Evolutionary conservation across 2,113 vertebrate species (phyloP).

Genomic region (Heloderma charlesbogerti): DNA sequence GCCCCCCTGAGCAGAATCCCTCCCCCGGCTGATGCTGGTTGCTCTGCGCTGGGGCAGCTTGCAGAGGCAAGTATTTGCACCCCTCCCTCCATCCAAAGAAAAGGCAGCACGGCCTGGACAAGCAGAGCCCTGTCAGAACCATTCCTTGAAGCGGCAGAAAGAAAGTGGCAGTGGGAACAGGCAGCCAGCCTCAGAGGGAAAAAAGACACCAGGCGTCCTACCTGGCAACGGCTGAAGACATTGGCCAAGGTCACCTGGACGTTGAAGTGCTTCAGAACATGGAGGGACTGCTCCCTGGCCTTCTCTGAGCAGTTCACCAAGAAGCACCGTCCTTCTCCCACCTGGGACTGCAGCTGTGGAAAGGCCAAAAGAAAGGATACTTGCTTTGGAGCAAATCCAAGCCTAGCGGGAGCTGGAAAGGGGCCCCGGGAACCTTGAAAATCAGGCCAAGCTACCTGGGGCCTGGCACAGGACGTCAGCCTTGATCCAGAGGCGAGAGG

Average conservation of each 20-base stretch:
- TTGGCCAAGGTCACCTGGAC: conserved; percentile 75
- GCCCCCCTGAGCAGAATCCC: too few relatives aligned
- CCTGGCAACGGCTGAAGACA: conserved; percentile 92
- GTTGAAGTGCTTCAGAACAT: conserved; percentile 86
- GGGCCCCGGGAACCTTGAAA: not conserved
- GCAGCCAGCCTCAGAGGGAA: too few relatives aligned
- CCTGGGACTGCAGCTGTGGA: conserved; percentile 85
- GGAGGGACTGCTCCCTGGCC: conserved; percentile 84
- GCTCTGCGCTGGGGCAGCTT: too few relatives aligned
- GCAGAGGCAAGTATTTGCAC: not conserved
- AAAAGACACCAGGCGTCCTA: conserved; percentile 52
- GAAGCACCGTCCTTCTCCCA: conserved; percentile 86
- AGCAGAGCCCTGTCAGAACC: not conserved
- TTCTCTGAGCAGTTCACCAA: conserved; percentile 86
- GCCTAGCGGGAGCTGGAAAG: not conserved
- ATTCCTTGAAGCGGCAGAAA: not conserved
- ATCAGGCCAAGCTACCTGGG: too few relatives aligned
- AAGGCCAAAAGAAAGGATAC: too few relatives aligned
- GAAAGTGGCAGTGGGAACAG: too few relatives aligned
- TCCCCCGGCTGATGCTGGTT: too few relatives aligned
- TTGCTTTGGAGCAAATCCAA: too few relatives aligned
- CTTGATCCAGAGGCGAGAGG: not conserved
- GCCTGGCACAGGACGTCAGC: too few relatives aligned
- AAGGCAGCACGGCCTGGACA: too few relatives aligned
- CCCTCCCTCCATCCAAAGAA: not conserved